These are phyloP conservation scores for Tachyglossus aculeatus DNA, from an alignment of 2,797 vertebrate species.

Conservation along the genomic window DNA sequence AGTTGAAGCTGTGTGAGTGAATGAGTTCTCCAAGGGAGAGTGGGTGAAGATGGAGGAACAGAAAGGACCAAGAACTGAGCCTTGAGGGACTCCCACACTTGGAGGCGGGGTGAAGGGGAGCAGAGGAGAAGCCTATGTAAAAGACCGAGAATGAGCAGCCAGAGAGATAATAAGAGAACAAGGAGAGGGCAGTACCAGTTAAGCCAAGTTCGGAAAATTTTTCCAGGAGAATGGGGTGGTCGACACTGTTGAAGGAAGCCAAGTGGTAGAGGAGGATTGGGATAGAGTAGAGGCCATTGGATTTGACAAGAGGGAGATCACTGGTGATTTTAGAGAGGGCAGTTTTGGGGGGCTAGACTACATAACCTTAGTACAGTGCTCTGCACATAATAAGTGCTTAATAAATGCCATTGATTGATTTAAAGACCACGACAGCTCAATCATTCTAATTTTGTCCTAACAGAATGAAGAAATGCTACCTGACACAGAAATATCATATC, in stretches of 20 bases:
- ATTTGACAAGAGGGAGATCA: no score
- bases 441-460: constrained; percentile 7
- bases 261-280: neutral
- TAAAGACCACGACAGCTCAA: constrained; percentile 12
- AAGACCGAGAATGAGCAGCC: neutral
- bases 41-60: neutral
- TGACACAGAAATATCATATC: neutral
- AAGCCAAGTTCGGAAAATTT: neutral
- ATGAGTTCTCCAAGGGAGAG: neutral
- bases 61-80: neutral
- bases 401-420: no score
- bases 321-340: no score
- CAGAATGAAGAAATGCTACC: neutral
- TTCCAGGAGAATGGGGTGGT: neutral
- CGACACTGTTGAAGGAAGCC: neutral
- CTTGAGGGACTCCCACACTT: neutral
- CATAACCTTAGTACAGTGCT: no score
- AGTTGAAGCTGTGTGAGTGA: neutral
- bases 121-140: neutral
- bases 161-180: neutral
- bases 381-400: no score
- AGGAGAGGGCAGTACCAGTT: neutral
- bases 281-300: no score
- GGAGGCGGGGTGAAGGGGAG: neutral
- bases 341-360: no score